These are phyloP conservation scores for Zenarchopterus dispar DNA, from an alignment of 2,797 vertebrate genomes.

Conservation along the genomic window DNA sequence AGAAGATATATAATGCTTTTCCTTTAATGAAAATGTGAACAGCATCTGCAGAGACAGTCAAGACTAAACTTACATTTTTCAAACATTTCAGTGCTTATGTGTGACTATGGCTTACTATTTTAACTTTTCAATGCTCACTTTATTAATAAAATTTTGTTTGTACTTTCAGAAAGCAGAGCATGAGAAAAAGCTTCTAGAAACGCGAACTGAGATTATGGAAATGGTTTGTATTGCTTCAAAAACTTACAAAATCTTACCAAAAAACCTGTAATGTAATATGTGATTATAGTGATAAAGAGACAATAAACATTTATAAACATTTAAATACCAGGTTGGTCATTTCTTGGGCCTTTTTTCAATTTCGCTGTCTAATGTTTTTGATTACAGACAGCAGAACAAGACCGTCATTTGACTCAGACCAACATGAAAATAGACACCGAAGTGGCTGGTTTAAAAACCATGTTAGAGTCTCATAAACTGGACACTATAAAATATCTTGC, in stretches of 20 bases:
- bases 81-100: background rate
- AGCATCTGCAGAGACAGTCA: too few species aligned
- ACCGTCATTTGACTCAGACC: conserved; percentile 88
- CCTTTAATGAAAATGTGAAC: too few species aligned
- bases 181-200: conserved; percentile 89
- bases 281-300: background rate
- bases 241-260: background rate
- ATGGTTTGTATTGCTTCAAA: conserved; percentile 85
- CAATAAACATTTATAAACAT: background rate
- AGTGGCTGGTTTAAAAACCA: conserved; percentile 94
- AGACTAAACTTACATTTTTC: too few species aligned
- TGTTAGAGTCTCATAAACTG: conserved; percentile 95
- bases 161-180: conserved; percentile 86
- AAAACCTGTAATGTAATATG: too few species aligned
- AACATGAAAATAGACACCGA: conserved; percentile 96
- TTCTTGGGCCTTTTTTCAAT: background rate
- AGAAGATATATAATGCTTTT: too few species aligned
- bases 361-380: too few species aligned
- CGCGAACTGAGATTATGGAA: conserved; percentile 89
- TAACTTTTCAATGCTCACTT: too few species aligned
- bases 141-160: background rate
- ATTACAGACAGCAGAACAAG: conserved; percentile 88
- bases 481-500: conserved; percentile 97
- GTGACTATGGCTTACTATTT: background rate
- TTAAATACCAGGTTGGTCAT: background rate